A percentile compares a stretch with the other conserved stretches of the same genome.
phyloP scores from a whole-genome alignment of 2,797 vertebrate species.

The Mormyrops boulengeri region DNA sequence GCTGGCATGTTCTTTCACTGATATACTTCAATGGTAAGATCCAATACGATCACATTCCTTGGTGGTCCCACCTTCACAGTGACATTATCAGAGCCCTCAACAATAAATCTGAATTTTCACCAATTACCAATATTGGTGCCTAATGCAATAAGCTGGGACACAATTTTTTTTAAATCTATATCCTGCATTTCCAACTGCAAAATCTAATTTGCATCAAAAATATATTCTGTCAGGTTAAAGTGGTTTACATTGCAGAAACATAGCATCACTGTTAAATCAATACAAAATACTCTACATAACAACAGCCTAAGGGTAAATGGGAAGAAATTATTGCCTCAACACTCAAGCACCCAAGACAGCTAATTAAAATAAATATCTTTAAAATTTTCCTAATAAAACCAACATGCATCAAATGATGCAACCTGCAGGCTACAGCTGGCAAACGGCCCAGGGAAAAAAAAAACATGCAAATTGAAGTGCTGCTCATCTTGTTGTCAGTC shows the following conservation, averaged over 20 bases:
- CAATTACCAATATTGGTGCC: background rate
- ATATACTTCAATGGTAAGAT: background rate
- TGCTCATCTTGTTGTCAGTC: background rate
- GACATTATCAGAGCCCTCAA: slow-evolving; percentile 18
- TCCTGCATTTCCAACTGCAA: background rate
- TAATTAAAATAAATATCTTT: slow-evolving; percentile 9
- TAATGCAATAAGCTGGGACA: background rate
- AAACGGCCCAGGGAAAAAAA: background rate
- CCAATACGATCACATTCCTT: background rate
- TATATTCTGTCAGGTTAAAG: background rate
- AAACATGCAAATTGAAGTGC: background rate
- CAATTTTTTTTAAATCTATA: background rate
- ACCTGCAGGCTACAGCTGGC: background rate
- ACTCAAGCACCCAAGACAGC: background rate
- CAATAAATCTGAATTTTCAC: slow-evolving; percentile 24
- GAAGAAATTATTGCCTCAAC: slow-evolving; percentile 1
- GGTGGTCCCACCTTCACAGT: slow-evolving; percentile 1
- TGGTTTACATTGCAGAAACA: background rate
- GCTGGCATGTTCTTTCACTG: background rate
- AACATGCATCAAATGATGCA: background rate
- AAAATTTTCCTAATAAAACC: background rate
- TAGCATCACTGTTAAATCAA: background rate
- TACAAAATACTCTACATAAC: background rate
- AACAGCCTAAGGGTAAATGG: background rate
- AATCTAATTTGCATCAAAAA: slow-evolving; percentile 2